phyloP scores from a whole-genome alignment of 2,888 invertebrate species.

The Theodoxus fluviatilis region DNA sequence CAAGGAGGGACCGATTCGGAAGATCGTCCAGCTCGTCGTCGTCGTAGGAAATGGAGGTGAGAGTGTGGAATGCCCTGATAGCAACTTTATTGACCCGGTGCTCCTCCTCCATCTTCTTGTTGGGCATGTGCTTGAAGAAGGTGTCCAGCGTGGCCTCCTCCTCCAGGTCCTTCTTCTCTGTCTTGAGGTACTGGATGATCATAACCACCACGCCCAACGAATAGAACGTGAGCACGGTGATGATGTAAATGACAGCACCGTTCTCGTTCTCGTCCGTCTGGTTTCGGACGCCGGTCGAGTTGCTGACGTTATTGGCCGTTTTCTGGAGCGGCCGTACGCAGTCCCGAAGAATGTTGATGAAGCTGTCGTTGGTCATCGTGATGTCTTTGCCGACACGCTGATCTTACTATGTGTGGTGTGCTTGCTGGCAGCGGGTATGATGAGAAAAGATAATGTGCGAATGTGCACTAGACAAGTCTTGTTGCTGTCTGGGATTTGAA shows the following conservation, averaged over 20 bases:
- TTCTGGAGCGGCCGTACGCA: too few species aligned
- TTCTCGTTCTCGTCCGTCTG: conserved; percentile 43
- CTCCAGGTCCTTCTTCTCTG: conserved; percentile 49
- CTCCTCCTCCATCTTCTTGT: conserved; percentile 47
- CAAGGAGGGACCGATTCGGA: conserved; percentile 23
- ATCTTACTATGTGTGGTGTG: too few species aligned
- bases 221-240: conserved; percentile 52
- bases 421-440: too few species aligned
- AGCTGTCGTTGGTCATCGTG: too few species aligned
- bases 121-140: conserved; percentile 52
- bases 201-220: conserved; percentile 51
- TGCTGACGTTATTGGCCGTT: too few species aligned
- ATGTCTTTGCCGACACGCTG: too few species aligned
- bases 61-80: conserved; percentile 54
- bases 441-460: too few species aligned
- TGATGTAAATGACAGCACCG: conserved; percentile 55
- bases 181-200: conserved; percentile 54
- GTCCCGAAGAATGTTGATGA: too few species aligned
- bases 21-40: conserved; percentile 36
- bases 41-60: conserved; percentile 48
- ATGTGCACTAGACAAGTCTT: too few species aligned
- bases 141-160: conserved; percentile 52
- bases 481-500: too few species aligned
- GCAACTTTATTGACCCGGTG: conserved; percentile 53
- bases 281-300: too few species aligned